Conservation (phyloP, 2,113 vertebrate species). For the Siniperca knerii region DNA sequence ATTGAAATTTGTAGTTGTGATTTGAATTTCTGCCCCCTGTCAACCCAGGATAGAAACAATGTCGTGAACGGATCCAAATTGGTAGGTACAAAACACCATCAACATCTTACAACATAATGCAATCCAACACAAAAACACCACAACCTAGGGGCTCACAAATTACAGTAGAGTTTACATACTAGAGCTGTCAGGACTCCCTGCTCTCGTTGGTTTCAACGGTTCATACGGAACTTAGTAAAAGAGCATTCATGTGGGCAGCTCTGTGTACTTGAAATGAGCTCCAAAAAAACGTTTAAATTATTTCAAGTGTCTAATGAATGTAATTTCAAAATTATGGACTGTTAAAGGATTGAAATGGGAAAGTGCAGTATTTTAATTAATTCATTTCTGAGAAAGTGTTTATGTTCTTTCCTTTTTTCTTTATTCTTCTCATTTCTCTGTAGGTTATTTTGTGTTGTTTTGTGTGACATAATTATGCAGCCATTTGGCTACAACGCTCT, state of each 20-base stretch:
- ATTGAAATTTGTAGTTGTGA: neutral
- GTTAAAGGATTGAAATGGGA: neutral
- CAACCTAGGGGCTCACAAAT: neutral
- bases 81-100: neutral
- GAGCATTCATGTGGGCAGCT: neutral
- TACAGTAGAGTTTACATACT: neutral
- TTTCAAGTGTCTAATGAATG: neutral
- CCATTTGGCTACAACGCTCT: neutral
- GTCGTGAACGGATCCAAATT: neutral
- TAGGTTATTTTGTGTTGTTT: neutral
- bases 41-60: neutral
- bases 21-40: neutral
- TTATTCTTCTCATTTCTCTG: neutral
- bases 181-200: neutral
- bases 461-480: neutral
- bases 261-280: neutral
- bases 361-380: neutral
- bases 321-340: neutral
- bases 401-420: neutral
- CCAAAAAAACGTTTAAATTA: neutral
- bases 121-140: neutral
- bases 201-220: neutral
- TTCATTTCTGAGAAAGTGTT: neutral
- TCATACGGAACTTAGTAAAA: neutral
- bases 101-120: neutral